Evolutionary conservation across 2,113 vertebrate species (phyloP), one percentile per base, ranked within the genome.

Genomic region (Eurypyga helias): DNA sequence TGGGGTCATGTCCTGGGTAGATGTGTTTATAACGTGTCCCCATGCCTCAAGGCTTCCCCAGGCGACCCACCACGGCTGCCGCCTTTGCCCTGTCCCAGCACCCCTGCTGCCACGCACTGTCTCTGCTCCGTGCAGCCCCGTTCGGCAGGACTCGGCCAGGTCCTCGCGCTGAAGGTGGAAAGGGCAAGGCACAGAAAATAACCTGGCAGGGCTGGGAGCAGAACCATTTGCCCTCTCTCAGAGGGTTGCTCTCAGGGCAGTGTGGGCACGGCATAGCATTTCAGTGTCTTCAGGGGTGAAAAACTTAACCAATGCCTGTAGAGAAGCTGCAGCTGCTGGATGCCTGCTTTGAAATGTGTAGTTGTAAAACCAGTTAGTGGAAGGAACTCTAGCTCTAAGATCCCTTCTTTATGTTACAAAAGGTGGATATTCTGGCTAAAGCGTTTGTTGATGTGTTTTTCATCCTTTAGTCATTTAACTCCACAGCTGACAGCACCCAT

Each of bases 91-190:
- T 64, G 14, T 69, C 33, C 33, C n/a, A 76, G 33, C 12, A 38
- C 24, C 9, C 41, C 36, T 89, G 41, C 60, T 51, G 49, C 19
- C 31, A 18, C 3, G 0, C 49, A 19, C 61, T 0, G 0, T 16
- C 34, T 89, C 48, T 84, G 61, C 34, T 62, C 26, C 2, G 0
- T 0, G 3, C 55, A 70, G 26, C 21, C 49, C 24, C 26, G 10
- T 45, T 77, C 7, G 33, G 28, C 55, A 52, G 67, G 48, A 58
- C 29, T 45, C 18, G 10, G 55, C 41, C 38, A 28, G 45, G 43
- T 45, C 34, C 34, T 49, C 2, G 0, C 26, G 21, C 67, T 45
- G 28, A 38, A 57, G 43, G 24, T 46, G 24, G 67, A 61, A 73
- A 55, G 31, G 34, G 49, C 18, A 38, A n/a, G 29, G 67, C 43